Evolutionary conservation across 1,140 invertebrate genomes (phyloP).

Genomic region (Lithobius niger): DNA sequence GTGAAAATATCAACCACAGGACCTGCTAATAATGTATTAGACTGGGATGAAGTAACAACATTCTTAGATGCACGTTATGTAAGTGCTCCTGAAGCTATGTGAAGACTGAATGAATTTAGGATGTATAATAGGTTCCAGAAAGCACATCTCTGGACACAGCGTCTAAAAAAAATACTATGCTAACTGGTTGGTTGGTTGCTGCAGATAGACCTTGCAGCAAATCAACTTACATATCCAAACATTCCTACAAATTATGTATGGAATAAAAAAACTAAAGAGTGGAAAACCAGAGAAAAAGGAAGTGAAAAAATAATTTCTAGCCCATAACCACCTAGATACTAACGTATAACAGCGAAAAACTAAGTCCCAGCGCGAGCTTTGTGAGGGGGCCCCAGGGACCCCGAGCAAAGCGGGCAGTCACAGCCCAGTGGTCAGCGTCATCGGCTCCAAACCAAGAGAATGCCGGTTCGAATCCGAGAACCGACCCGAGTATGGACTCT

Average conservation of each 20-base stretch:
- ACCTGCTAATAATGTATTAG: conserved; percentile 10
- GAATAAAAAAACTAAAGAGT: too few species aligned
- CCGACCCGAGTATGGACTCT: conserved; percentile 12
- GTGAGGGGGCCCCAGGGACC: conserved; percentile 8
- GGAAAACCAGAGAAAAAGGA: too few species aligned
- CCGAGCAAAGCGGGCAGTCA: conserved; percentile 12
- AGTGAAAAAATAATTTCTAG: too few species aligned
- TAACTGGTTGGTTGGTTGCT: conserved; percentile 19
- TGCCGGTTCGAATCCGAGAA: conserved; percentile 17
- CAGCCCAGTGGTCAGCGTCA: conserved; percentile 7
- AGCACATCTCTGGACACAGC: conserved; percentile 14
- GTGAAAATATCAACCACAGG: not conserved
- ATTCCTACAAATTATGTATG: too few species aligned
- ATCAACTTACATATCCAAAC: too few species aligned
- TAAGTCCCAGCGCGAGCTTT: conserved; percentile 16
- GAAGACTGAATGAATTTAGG: conserved; percentile 31
- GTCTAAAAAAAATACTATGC: conserved; percentile 12
- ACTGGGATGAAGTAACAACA: conserved; percentile 12
- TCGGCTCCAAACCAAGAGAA: conserved; percentile 20
- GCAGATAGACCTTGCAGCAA: too few species aligned
- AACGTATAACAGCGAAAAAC: too few species aligned
- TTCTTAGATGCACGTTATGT: conserved; percentile 22
- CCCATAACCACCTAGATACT: too few species aligned
- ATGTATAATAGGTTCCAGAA: conserved; percentile 20
- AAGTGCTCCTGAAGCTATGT: conserved; percentile 22